These are phyloP conservation scores for Helostoma temminkii DNA, from an alignment of 2,797 vertebrate genomes.

Conservation along the genomic window DNA sequence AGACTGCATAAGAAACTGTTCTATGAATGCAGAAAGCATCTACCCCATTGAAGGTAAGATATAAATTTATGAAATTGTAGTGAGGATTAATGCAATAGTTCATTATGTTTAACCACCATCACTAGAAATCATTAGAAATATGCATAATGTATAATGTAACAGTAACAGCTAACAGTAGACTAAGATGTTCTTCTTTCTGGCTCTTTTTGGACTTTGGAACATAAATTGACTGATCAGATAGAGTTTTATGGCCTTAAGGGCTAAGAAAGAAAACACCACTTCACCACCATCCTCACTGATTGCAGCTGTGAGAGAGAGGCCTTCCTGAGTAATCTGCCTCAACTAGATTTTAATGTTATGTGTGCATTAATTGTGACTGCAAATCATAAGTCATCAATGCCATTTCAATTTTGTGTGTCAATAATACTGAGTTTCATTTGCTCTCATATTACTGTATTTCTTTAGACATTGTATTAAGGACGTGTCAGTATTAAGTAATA, in stretches of 20 bases:
- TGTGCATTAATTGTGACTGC: not conserved
- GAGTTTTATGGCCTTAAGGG: constrained; percentile 45
- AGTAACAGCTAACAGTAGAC: not conserved
- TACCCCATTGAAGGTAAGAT: constrained; percentile 78
- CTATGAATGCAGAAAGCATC: not conserved
- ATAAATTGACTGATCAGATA: constrained; percentile 26
- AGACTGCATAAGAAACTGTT: constrained; percentile 79
- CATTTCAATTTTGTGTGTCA: not conserved
- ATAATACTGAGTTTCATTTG: not conserved
- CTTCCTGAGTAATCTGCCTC: constrained; percentile 2
- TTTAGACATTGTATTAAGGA: not conserved
- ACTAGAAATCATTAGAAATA: constrained; percentile 14
- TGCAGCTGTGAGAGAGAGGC: not conserved
- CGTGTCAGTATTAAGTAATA: constrained; percentile 14
- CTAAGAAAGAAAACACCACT: constrained; percentile 13
- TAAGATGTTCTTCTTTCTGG: not conserved
- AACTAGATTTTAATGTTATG: not conserved
- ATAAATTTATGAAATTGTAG: constrained; percentile 7
- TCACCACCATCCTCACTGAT: not conserved
- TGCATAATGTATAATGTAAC: not conserved
- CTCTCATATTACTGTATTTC: not conserved
- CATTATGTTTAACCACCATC: not conserved
- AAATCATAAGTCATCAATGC: constrained; percentile 1
- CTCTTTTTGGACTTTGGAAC: constrained; percentile 69
- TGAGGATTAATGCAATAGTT: not conserved